Conservation (phyloP, 2,113 vertebrate species). For the Myrmecobius fasciatus region DNA sequence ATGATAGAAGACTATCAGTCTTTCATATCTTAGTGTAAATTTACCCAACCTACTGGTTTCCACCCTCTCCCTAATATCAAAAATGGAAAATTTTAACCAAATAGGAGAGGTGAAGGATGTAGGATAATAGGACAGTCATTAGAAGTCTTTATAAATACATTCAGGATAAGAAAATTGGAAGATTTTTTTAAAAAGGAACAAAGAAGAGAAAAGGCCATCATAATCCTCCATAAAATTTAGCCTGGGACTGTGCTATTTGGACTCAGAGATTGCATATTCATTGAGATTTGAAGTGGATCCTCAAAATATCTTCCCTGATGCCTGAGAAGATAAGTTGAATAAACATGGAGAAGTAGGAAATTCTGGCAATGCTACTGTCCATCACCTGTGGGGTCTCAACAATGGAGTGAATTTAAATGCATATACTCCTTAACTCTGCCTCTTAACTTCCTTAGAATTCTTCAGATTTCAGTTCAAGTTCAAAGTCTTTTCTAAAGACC, state of each 20-base stretch:
- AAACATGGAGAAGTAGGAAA: neutral
- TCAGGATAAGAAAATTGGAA: neutral
- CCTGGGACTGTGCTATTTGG: no score
- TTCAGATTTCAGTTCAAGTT: constrained; percentile 12
- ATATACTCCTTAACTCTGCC: neutral
- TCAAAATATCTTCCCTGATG: neutral
- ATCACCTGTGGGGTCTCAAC: neutral
- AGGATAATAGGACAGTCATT: neutral
- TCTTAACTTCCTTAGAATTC: neutral
- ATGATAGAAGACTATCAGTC: neutral
- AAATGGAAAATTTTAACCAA: neutral
- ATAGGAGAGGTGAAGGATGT: neutral
- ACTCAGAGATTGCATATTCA: no score
- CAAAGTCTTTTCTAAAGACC: constrained; percentile 17
- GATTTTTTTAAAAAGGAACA: neutral
- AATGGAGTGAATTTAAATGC: neutral
- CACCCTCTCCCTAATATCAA: neutral
- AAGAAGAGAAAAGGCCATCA: neutral
- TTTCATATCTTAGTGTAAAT: constrained; percentile 40
- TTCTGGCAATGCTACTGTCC: neutral
- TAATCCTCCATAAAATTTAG: no score
- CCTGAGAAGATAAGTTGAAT: neutral
- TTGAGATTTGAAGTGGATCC: neutral
- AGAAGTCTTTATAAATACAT: neutral
- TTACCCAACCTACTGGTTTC: neutral